Evolutionary conservation across 2,797 vertebrate species (phyloP).

Genomic region (Eutrigla gurnardus): DNA sequence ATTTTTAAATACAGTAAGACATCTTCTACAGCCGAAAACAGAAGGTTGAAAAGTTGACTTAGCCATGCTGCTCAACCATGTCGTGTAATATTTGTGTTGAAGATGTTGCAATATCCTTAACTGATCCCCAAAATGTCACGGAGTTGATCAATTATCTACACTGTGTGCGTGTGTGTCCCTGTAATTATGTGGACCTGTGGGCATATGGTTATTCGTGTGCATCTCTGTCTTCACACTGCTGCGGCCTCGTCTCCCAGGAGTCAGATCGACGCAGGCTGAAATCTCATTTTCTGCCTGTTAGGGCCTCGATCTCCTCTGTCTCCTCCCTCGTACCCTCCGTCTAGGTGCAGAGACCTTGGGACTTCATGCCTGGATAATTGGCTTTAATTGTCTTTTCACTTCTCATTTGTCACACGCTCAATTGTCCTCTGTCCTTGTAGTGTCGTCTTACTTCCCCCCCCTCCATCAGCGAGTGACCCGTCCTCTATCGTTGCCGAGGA

Average conservation of each 20-base stretch:
- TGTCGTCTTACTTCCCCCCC: constrained; percentile 33
- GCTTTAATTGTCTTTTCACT: constrained; percentile 96
- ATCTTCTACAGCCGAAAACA: constrained; percentile 22
- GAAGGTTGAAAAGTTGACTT: constrained; percentile 32
- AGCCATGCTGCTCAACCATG: constrained; percentile 57
- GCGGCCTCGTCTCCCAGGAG: constrained; percentile 43
- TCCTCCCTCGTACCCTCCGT: constrained; percentile 66
- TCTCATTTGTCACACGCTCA: constrained; percentile 90
- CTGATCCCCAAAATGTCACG: constrained; percentile 62
- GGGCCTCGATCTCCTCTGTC: constrained; percentile 72
- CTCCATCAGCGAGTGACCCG: not conserved
- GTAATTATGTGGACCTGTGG: constrained; percentile 26
- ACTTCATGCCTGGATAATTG: constrained; percentile 92
- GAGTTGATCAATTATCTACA: constrained; percentile 70
- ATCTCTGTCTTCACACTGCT: constrained; percentile 28
- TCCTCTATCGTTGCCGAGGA: not conserved
- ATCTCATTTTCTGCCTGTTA: constrained; percentile 98
- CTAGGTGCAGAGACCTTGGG: constrained; percentile 84
- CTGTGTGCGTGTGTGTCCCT: constrained; percentile 3
- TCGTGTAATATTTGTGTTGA: constrained; percentile 65
- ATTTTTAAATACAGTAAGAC: constrained; percentile 20
- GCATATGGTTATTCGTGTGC: constrained; percentile 15
- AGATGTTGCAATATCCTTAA: constrained; percentile 60
- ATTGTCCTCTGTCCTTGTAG: constrained; percentile 51
- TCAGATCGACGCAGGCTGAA: constrained; percentile 88